These are phyloP conservation scores for Scomber scombrus DNA, from an alignment of 2,113 vertebrate genomes.

Conservation along the genomic window DNA sequence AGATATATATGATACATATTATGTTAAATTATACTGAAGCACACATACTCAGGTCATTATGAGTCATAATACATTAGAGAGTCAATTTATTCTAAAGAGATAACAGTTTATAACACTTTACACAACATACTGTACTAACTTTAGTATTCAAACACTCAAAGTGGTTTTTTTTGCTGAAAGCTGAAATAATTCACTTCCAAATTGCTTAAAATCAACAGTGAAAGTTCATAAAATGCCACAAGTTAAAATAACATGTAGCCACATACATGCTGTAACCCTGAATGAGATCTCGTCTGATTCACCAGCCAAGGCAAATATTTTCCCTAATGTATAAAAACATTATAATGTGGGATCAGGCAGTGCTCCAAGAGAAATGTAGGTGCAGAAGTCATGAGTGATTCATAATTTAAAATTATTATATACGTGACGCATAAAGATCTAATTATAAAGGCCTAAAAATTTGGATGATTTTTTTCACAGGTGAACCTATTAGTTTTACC, in stretches of 20 bases:
- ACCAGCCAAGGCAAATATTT: constrained; percentile 23
- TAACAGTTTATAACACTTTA: background rate
- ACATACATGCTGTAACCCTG: background rate
- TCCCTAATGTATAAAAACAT: constrained; percentile 10
- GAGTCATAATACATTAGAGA: background rate
- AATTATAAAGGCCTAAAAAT: background rate
- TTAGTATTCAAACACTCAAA: background rate
- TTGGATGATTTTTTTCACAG: background rate
- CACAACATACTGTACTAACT: background rate
- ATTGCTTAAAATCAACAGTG: background rate
- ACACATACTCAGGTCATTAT: background rate
- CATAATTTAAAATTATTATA: constrained; percentile 9
- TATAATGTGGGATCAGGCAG: constrained; percentile 20
- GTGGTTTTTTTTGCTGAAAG: background rate
- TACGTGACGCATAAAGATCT: constrained; percentile 2
- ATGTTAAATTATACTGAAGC: background rate
- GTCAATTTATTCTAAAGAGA: background rate
- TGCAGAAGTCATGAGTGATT: background rate
- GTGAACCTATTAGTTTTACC: background rate
- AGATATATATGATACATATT: background rate
- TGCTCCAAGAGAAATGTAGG: background rate
- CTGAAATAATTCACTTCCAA: background rate
- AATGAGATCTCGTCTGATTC: constrained; percentile 11
- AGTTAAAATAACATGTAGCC: background rate
- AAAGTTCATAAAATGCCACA: background rate